Percentiles rank a stretch among this genome's conserved stretches.
These are phyloP conservation scores for Riptortus pedestris DNA, from an alignment of 1,140 invertebrate species.

Conservation along the genomic window DNA sequence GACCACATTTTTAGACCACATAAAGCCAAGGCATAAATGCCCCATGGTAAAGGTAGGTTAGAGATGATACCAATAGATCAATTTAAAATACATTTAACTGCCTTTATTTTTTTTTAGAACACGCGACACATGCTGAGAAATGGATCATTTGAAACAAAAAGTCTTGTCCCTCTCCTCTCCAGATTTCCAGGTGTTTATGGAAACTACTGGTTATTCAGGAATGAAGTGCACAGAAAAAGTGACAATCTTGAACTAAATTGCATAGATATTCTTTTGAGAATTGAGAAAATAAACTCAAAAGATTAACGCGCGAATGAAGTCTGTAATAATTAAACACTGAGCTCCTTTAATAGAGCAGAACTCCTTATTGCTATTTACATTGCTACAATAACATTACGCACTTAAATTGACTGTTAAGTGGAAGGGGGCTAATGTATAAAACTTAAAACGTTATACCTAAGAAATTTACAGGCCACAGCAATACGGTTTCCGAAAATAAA, in stretches of 20 bases:
- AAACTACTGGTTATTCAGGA: not conserved
- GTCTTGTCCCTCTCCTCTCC: not conserved
- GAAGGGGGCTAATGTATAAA: no score
- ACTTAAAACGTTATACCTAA: no score
- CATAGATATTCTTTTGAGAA: not conserved
- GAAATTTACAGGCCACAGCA: no score
- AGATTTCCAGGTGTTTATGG: not conserved
- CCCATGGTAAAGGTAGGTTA: not conserved
- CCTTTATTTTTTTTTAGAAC: not conserved
- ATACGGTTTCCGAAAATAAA: no score
- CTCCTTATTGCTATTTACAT: no score
- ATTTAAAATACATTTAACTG: not conserved
- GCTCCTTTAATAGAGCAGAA: no score
- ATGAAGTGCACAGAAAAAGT: not conserved
- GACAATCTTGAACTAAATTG: not conserved
- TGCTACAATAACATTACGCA: no score
- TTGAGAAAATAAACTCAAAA: not conserved
- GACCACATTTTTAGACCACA: not conserved
- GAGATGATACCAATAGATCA: not conserved
- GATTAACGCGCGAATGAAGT: no score
- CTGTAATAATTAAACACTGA: no score
- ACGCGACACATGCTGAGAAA: not conserved
- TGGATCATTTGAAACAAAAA: not conserved
- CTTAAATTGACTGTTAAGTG: no score
- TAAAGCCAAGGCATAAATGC: not conserved